Conservation (phyloP, 2,113 vertebrate genomes). For the Gymnorhina tibicen region DNA sequence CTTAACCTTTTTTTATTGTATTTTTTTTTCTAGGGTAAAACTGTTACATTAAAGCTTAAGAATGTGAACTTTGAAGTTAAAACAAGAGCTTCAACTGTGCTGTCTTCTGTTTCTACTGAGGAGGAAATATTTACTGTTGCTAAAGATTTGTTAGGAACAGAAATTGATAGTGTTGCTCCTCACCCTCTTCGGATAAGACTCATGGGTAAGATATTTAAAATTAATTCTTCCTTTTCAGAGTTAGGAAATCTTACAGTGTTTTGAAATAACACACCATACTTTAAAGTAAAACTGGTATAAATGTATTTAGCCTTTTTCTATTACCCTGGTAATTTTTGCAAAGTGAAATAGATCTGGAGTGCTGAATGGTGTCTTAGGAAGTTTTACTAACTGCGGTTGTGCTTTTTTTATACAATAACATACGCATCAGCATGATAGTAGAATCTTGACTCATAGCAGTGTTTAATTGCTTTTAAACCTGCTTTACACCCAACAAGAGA, state of each 20-base stretch:
- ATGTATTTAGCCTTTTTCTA: neutral
- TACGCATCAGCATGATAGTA: neutral
- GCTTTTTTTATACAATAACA: neutral
- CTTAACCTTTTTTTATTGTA: neutral
- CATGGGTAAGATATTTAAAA: conserved; percentile 85
- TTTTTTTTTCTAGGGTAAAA: conserved; percentile 79
- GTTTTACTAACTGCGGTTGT: neutral
- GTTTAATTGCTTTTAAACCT: neutral
- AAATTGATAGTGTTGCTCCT: conserved; percentile 86
- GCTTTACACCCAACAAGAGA: neutral
- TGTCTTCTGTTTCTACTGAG: conserved; percentile 80
- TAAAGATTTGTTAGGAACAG: conserved; percentile 88
- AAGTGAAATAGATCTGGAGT: neutral
- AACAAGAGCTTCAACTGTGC: conserved; percentile 83
- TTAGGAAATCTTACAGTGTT: neutral
- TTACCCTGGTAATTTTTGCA: neutral
- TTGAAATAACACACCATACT: neutral
- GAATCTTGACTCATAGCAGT: neutral
- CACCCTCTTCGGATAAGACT: conserved; percentile 88
- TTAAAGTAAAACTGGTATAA: neutral
- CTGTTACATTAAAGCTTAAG: conserved; percentile 93
- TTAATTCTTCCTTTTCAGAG: neutral
- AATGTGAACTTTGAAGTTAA: conserved; percentile 96
- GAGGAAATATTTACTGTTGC: conserved; percentile 92
- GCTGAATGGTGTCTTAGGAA: neutral